phyloP scores from a whole-genome alignment of 1,140 invertebrate genomes.

The Drosophila simulans region DNA sequence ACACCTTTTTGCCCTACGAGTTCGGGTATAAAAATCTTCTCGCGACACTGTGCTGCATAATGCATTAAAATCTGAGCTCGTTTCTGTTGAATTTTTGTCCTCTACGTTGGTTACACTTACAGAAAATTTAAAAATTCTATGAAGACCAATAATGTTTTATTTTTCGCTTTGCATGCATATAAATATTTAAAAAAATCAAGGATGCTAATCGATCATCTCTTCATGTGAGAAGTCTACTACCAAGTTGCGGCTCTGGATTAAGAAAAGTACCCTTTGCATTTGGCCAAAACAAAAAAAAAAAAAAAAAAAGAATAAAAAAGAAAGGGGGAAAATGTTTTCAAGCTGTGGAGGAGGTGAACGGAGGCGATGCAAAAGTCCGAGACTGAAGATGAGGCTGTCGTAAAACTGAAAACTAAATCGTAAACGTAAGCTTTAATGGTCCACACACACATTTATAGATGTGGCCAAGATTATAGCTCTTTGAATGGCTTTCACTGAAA shows the following conservation, averaged over 20 bases:
- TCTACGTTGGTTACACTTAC: too few relatives aligned
- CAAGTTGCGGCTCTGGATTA: background rate
- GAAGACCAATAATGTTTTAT: too few relatives aligned
- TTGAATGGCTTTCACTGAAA: background rate
- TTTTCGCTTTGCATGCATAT: too few relatives aligned
- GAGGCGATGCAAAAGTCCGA: constrained; percentile 35
- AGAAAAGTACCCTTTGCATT: background rate
- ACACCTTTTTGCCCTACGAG: too few relatives aligned
- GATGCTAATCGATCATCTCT: background rate
- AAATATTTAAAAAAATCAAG: too few relatives aligned
- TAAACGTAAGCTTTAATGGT: constrained; percentile 65
- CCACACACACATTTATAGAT: constrained; percentile 5
- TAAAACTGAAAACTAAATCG: constrained; percentile 74
- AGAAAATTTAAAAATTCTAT: too few relatives aligned
- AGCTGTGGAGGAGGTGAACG: constrained; percentile 26
- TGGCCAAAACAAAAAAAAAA: background rate
- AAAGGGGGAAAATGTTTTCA: background rate
- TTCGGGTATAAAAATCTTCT: too few relatives aligned
- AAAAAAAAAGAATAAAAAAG: background rate
- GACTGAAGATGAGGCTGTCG: constrained; percentile 30
- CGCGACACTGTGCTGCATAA: too few relatives aligned
- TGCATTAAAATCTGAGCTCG: too few relatives aligned
- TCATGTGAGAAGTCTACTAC: background rate
- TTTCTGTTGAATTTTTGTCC: too few relatives aligned
- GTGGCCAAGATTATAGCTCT: background rate